Conservation (phyloP, 37 sponge, comb jelly and placozoan genomes). For the Dysidea cf. avara region DNA sequence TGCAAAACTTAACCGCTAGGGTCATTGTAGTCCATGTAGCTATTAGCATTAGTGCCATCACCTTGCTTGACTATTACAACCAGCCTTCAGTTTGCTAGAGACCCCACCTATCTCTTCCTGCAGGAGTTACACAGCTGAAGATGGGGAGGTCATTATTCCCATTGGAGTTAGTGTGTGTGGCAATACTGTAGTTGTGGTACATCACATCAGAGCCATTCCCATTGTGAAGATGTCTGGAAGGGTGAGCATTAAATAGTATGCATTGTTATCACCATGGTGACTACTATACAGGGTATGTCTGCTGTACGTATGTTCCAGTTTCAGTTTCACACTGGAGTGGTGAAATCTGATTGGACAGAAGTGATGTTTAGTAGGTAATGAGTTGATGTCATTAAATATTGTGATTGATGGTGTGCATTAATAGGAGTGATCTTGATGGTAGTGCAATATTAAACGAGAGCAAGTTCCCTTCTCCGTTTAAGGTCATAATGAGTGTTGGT, state of each 20-base stretch:
- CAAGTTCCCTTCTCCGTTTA: slow-evolving; percentile 70
- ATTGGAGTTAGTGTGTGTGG: slow-evolving; percentile 38
- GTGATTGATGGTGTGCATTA: background rate
- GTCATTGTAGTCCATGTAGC: too few relatives aligned
- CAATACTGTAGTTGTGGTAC: slow-evolving; percentile 47
- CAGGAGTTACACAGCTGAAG: slow-evolving; percentile 36
- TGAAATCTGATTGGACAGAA: slow-evolving; percentile 20
- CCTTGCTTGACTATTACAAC: background rate
- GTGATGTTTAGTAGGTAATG: slow-evolving; percentile 62
- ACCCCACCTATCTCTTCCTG: too few relatives aligned
- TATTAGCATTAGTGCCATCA: too few relatives aligned
- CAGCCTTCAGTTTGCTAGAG: too few relatives aligned
- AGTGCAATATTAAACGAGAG: slow-evolving; percentile 32
- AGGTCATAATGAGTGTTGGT: slow-evolving; percentile 48
- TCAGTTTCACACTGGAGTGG: slow-evolving; percentile 85
- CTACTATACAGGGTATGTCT: slow-evolving; percentile 66
- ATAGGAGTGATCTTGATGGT: slow-evolving; percentile 69
- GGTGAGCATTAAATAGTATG: slow-evolving; percentile 24
- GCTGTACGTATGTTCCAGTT: slow-evolving; percentile 85
- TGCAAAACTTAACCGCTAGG: too few relatives aligned
- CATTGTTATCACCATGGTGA: background rate
- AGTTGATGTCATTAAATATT: background rate
- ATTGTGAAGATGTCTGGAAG: slow-evolving; percentile 19
- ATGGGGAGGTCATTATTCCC: slow-evolving; percentile 42
- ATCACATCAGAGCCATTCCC: slow-evolving; percentile 60